Base-by-base conservation (phyloP, 2,888 invertebrate species). In the Agonopterix arenella region DNA sequence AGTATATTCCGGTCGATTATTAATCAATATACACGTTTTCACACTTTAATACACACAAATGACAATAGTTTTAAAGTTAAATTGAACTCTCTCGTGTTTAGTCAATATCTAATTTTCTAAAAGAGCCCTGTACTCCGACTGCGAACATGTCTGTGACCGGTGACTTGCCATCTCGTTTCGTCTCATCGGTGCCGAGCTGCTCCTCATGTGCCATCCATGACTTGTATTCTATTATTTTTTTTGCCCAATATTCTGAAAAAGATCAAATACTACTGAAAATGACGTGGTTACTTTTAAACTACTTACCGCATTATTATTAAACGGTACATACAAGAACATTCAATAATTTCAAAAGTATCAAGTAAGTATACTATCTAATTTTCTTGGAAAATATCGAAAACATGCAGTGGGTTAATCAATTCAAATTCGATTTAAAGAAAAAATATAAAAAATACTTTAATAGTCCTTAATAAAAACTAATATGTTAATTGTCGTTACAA, bases 141-240 rank as follows among this genome's bases (percentile, higher is more conserved):
- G 90, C 89, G 63, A 91, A 85, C 36, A 86, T 70, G 9, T 82
- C 76, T 41, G 84, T 79, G 9, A 78, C 67, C 54, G 83, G 78
- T 1, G 89, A 84, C 55, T 81, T 85, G 8, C 91, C 91, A 1
- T 76, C 72, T 44, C 92, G 75, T 63, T 85, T 89, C 36, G 83
- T 79, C 67, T 92, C 92, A 56, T 91, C 90, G 0, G 90, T 90
- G 2, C 90, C 84, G 41, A 90, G 80, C 38, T 79, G 72, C 50
- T 80, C 82, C 59, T 92, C 91, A 44, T 86, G 70, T 52, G 84
- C 64, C 74, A 92, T 90, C 90, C 91, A 92, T 8, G 84, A 72
- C 28, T 85, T 77, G 59, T 90, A 89, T 52, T 89, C 85, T 50
- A 76, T 77, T 13, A 92, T 71, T 69, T 91, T 91, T 11, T 75